Evolutionary conservation across 1,140 invertebrate genomes (phyloP).

Genomic region (Cardiocondyla obscurior): DNA sequence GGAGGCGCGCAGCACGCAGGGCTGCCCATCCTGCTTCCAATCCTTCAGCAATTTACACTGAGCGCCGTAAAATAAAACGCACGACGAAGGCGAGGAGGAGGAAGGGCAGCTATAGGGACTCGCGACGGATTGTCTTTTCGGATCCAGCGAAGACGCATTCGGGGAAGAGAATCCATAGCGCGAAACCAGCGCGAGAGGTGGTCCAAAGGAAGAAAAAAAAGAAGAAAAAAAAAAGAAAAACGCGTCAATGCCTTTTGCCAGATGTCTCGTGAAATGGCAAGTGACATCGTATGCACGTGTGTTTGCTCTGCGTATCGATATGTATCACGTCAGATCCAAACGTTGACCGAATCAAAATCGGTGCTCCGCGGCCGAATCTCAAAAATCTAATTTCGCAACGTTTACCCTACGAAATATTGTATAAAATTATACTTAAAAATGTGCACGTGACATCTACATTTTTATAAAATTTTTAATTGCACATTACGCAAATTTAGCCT

Average conservation of each 20-base stretch:
- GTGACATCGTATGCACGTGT: constrained; percentile 1
- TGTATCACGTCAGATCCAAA: constrained; percentile 18
- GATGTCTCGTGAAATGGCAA: constrained; percentile 36
- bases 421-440: no score
- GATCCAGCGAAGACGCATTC: constrained; percentile 43
- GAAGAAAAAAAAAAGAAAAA: no score
- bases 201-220: no score
- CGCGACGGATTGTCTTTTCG: constrained; percentile 54
- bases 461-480: no score
- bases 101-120: constrained; percentile 25
- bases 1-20: constrained; percentile 65
- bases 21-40: constrained; percentile 74
- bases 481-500: neutral
- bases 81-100: neutral
- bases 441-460: no score
- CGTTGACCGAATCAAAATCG: neutral
- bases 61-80: constrained; percentile 67
- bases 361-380: neutral
- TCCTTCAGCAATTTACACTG: constrained; percentile 74
- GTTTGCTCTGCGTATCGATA: constrained; percentile 5
- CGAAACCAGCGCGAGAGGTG: constrained; percentile 22
- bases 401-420: neutral
- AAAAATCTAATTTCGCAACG: neutral
- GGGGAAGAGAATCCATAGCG: constrained; percentile 12
- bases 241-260: constrained; percentile 14